Conservation (phyloP, 2,113 vertebrate genomes). For the Anas platyrhynchos region DNA sequence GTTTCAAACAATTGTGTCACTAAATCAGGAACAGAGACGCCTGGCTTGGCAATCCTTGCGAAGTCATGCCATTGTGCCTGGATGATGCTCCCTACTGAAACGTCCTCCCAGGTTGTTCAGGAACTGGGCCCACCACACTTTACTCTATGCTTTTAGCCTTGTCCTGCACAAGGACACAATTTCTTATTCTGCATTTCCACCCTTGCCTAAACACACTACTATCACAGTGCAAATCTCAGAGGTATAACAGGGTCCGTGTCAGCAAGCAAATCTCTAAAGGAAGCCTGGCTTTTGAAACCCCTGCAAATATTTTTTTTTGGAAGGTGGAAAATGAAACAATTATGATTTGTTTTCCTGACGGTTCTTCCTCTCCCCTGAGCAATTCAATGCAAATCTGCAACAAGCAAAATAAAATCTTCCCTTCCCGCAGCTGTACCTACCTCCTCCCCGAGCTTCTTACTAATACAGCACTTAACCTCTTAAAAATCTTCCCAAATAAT, state of each 20-base stretch:
- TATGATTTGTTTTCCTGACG: constrained; percentile 23
- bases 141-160: neutral
- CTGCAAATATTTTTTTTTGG: neutral
- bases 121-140: neutral
- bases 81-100: neutral
- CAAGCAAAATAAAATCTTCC: constrained; percentile 36
- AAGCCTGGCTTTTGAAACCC: constrained; percentile 12
- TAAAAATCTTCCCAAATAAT: constrained; percentile 9
- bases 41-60: neutral
- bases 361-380: constrained; percentile 33
- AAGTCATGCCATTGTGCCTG: neutral
- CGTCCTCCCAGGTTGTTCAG: neutral
- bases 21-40: neutral
- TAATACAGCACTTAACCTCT: constrained; percentile 32
- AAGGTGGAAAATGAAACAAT: constrained; percentile 5
- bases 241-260: neutral
- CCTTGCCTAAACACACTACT: neutral
- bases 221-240: neutral
- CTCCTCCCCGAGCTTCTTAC: constrained; percentile 6
- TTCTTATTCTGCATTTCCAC: neutral
- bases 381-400: constrained; percentile 43
- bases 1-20: neutral
- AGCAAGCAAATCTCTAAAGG: neutral
- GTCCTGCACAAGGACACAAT: neutral
- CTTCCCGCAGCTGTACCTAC: neutral